Conservation (phyloP, 2,113 vertebrate species). For the Naja naja region DNA sequence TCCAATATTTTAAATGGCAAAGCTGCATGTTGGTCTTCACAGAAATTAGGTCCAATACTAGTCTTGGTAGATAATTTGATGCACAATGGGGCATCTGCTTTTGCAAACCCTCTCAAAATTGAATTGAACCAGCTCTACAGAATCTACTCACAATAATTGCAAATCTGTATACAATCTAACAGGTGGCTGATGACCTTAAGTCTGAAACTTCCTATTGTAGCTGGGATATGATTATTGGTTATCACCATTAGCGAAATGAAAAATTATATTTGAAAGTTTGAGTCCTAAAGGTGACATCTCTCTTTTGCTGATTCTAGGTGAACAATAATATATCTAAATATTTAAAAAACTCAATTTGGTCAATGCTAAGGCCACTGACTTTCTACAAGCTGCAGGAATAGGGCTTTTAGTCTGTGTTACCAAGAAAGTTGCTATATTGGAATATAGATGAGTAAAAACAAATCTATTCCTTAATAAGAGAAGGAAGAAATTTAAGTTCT, state of each 20-base stretch:
- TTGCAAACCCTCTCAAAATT: not conserved
- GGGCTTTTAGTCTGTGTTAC: not conserved
- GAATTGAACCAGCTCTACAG: not conserved
- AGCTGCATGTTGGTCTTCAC: not conserved
- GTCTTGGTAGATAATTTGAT: not conserved
- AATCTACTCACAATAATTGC: not conserved
- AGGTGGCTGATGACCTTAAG: not conserved
- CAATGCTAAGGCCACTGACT: not conserved
- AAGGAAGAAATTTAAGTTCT: not conserved
- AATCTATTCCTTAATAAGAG: not conserved
- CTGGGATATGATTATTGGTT: not conserved
- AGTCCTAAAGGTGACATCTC: not conserved
- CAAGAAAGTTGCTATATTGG: not conserved
- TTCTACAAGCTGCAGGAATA: not conserved
- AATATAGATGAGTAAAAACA: not conserved
- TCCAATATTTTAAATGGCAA: not conserved
- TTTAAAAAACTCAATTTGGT: not conserved
- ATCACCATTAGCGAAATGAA: not conserved
- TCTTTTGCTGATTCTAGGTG: not conserved
- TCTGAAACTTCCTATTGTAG: not conserved
- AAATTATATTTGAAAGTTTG: not conserved
- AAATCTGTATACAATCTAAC: not conserved
- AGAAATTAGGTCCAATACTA: not conserved
- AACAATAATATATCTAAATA: not conserved
- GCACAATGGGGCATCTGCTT: not conserved